Base-by-base conservation (phyloP, 2,888 invertebrate genomes). In the Brachynemurus nebulosus region DNA sequence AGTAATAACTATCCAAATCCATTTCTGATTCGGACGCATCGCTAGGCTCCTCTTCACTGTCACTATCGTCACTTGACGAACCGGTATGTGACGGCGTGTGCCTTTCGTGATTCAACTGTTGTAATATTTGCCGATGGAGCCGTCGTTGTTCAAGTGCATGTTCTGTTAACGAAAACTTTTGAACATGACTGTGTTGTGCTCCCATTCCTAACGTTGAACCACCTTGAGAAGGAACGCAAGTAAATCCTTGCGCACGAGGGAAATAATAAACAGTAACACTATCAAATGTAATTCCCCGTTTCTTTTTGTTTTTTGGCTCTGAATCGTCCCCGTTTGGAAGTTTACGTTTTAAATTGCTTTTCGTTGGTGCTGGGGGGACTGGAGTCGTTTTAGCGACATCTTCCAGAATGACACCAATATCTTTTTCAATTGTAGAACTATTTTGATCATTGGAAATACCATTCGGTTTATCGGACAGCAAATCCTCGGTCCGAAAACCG, bases 201-300 rank as follows among this genome's bases (percentile, higher is more conserved):
- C 78, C 81, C 95, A 96, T 96, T 18, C 96, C 95, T 51, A 96
- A 70, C 2, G 95, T 95, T n/a, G 82, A 83, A 4, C 84, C 84
- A 45, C 88, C 88, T 66, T 86, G 82, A 9, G 90, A 90, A 40
- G 91, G 91, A 49, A 91, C 88, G 66, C 91, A 90, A 27, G 86
- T 82, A 65, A 90, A 89, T 16, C 90, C 91, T 69, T 91, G 90
- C 44, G 89, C 77, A 57, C 96, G 72, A 2, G 90, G 89, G 67
- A 97, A 96, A 67, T 95, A 96, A 65, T 78, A 96, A 8, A 96
- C 92, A 16, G 90, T 90, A 1, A 96, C 95, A 52, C 79, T 83
- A 54, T 91, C 85, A 62, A 96, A 96, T 51, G 81, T 78, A 49
- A 96, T 90, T 35, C 77, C 78, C 54, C 82, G 79, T 65, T 86